Conservation (phyloP, 2,797 vertebrate species). For the Neopelma chrysocephalum region DNA sequence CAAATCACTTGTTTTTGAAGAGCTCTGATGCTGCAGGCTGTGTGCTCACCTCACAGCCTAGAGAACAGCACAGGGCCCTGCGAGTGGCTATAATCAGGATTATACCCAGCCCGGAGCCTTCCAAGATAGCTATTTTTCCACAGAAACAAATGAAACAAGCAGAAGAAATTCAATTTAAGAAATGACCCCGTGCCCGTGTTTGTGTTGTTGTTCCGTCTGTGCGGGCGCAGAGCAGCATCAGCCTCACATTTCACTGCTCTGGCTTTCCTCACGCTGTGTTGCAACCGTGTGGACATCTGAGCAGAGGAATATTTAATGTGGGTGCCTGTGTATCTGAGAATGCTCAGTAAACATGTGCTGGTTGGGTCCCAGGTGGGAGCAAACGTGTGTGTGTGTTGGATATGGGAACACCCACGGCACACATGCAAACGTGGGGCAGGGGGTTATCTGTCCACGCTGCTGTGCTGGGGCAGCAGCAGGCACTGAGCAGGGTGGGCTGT, state of each 20-base stretch:
- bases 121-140: conserved; percentile 49
- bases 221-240: conserved; percentile 32
- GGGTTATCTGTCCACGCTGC: fast-evolving
- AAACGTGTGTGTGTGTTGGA: background rate
- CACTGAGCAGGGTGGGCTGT: fast-evolving
- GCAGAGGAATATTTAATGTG: background rate
- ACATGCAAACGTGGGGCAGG: fast-evolving
- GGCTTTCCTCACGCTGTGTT: conserved; percentile 13
- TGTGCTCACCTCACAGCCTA: background rate
- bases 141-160: conserved; percentile 66
- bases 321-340: background rate
- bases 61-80: background rate
- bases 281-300: conserved; percentile 10
- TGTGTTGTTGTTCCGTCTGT: conserved; percentile 58
- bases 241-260: conserved; percentile 62
- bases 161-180: conserved; percentile 68
- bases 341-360: background rate
- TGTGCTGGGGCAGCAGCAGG: background rate
- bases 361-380: background rate
- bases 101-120: background rate
- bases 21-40: background rate
- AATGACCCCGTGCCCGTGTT: conserved; percentile 28
- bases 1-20: background rate
- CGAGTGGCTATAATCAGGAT: background rate
- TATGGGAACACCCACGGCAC: fast-evolving